Evolutionary conservation across 92 coral and sea anemone species (phyloP), one percentile per base, ranked within the genome.

Genomic region (Porites cylindrica): DNA sequence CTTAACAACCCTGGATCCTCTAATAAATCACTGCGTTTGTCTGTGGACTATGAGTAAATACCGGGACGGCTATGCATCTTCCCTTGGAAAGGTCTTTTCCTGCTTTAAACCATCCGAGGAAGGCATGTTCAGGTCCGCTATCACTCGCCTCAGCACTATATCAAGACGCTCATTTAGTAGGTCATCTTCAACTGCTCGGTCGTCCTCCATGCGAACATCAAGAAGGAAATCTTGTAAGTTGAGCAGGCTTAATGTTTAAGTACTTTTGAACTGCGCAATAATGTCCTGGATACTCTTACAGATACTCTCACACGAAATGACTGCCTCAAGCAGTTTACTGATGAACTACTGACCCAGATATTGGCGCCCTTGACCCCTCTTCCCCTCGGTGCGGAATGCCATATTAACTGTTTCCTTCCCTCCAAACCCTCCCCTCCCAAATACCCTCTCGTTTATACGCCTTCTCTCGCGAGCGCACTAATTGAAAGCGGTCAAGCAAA

Each of bases 31-130:
- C 87, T 92, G 92, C 13, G 98, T 94, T 43, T 94, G 96, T 26
- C 85, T 94, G 51, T 92, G 96, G 98, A 91, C 93, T 26, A 94
- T 94, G 98, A 72, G 96, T 21, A 94, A 93, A 76, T 94, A 94
- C 74, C 92, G 98, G 50, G 98, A 94, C 65, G 98, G 98, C 23
- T 94, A 94, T 64, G 93, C 91, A 8, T 85, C 88, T 59, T 88
- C 98, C 51, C 84, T 94, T 61, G 91, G 91, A 60, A 91, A 94
- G 69, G 79, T 94, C 17, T 88, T 92, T 62, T 82, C 95, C 1
- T 94, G 96, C 51, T 91, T 90, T 65, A 94, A 88, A 84, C 96
- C 95, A 7, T 88, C 92, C 17, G 98, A 94, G 71, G 96, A 94
- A 59, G 95, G 98, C 67, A 78, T 94, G 51, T 93, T 90, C 62